phyloP scores from a whole-genome alignment of 2,113 vertebrate species.

The Phylloscopus whistleri region DNA sequence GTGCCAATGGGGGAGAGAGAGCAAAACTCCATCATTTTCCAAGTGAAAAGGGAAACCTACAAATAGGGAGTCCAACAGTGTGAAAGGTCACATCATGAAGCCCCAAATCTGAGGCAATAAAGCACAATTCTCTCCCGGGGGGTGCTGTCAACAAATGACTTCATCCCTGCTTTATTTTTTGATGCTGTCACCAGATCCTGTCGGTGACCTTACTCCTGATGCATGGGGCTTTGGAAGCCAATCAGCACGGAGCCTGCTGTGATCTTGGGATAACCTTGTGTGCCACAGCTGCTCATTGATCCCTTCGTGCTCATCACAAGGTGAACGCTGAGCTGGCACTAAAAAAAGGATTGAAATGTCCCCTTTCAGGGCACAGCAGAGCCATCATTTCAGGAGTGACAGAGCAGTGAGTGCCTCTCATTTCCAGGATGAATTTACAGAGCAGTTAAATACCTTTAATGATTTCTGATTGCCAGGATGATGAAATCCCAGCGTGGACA shows the following conservation, averaged over 20 bases:
- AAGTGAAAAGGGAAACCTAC: not conserved
- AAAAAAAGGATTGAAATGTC: not conserved
- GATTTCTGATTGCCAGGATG: not conserved
- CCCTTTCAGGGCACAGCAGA: not conserved
- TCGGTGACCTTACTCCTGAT: slow-evolving; percentile 2
- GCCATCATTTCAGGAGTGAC: not conserved
- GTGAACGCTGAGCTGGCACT: not conserved
- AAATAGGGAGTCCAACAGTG: not conserved
- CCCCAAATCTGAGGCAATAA: not conserved
- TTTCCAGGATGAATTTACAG: not conserved
- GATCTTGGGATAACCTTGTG: slow-evolving; percentile 40
- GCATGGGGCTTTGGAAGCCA: not conserved
- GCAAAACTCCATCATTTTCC: too few species aligned
- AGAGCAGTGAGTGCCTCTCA: not conserved
- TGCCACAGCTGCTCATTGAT: slow-evolving; percentile 30
- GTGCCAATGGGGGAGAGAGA: not conserved
- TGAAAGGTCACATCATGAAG: not conserved
- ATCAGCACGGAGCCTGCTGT: not conserved
- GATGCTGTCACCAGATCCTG: slow-evolving; percentile 7
- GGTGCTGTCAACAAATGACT: not conserved
- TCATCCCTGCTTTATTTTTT: slow-evolving; percentile 14
- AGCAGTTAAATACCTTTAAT: not conserved
- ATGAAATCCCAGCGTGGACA: not conserved
- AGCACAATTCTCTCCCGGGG: not conserved
- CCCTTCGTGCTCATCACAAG: not conserved